These are phyloP conservation scores for Athene noctua DNA, from an alignment of 2,113 vertebrate genomes.

Conservation along the genomic window DNA sequence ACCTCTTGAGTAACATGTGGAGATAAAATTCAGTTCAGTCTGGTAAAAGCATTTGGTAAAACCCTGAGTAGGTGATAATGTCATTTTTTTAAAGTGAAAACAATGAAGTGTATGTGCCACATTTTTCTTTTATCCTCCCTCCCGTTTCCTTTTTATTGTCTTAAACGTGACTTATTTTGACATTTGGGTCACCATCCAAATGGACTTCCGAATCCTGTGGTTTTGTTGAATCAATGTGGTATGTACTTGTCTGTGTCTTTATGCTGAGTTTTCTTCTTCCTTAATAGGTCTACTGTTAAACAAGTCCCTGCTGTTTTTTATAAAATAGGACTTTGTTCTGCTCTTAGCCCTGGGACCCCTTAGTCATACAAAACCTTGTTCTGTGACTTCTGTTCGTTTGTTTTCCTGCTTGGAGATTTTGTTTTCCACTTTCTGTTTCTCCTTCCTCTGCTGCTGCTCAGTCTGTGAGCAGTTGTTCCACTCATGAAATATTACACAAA, in stretches of 20 bases:
- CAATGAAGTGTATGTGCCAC: background rate
- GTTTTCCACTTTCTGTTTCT: background rate
- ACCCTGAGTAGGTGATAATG: background rate
- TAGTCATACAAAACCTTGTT: background rate
- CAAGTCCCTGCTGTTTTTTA: background rate
- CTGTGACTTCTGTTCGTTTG: background rate
- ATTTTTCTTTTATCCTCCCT: background rate
- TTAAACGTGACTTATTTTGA: background rate
- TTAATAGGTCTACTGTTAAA: background rate
- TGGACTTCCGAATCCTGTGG: background rate
- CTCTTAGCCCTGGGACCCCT: background rate
- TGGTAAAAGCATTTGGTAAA: background rate
- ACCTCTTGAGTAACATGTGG: background rate
- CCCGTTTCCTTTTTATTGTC: background rate
- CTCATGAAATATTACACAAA: background rate
- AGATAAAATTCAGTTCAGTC: background rate
- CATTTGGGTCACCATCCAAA: background rate
- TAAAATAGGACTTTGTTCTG: constrained; percentile 5
- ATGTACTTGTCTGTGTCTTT: background rate
- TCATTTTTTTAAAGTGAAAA: background rate
- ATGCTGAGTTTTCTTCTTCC: background rate
- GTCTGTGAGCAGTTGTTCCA: background rate
- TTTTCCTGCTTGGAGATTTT: background rate
- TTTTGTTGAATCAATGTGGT: background rate
- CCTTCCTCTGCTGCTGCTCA: background rate